A percentile compares a stretch with the other conserved stretches of the same genome.
Conservation (phyloP, 2,797 vertebrate genomes). For the Propithecus perrieri region DNA sequence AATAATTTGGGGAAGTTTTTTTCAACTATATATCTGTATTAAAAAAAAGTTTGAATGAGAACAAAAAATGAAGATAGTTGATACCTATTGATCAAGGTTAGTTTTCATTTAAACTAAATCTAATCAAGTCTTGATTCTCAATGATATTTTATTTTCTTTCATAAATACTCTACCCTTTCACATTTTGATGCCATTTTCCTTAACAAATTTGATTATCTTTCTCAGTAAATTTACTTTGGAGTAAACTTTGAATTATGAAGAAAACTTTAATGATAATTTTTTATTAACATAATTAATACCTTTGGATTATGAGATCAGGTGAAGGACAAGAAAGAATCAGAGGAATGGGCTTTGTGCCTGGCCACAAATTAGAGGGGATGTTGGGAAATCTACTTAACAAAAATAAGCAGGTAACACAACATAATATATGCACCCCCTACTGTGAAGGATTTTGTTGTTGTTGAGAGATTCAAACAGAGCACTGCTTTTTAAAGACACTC, state of each 20-base stretch:
- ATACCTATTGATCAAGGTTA: neutral
- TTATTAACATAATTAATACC: neutral
- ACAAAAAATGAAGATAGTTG: neutral
- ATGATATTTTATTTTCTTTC: neutral
- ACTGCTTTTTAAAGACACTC: neutral
- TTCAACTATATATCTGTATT: neutral
- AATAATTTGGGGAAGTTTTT: neutral
- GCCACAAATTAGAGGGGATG: neutral
- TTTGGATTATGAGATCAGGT: neutral
- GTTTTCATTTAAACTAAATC: neutral
- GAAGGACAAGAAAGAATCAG: neutral
- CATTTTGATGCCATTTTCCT: neutral
- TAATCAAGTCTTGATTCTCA: constrained; percentile 24
- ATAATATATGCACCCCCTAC: neutral
- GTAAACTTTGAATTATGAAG: neutral
- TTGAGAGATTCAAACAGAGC: neutral
- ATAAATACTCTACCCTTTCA: neutral
- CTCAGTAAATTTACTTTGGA: neutral
- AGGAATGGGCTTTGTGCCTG: neutral
- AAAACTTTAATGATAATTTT: neutral
- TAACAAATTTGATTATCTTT: neutral
- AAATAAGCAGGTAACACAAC: neutral
- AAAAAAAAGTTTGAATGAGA: neutral
- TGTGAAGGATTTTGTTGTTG: neutral
- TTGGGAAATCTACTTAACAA: neutral